Evolutionary conservation across 2,797 vertebrate genomes (phyloP).

Genomic region (Periophthalmus magnuspinnatus): DNA sequence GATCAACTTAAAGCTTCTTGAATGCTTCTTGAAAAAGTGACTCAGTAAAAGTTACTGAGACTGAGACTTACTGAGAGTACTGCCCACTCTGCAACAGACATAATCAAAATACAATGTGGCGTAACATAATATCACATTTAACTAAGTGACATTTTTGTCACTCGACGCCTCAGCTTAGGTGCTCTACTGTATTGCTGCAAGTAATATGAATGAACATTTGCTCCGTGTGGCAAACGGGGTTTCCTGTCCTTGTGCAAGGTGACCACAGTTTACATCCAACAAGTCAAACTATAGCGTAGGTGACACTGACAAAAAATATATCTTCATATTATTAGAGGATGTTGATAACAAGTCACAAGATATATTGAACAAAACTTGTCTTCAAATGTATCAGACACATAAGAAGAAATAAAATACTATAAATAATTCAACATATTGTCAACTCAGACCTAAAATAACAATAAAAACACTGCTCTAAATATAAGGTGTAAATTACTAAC

Average conservation of each 20-base stretch:
- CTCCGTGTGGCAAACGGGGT: constrained; percentile 42
- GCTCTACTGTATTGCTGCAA: not conserved
- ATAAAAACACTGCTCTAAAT: no score
- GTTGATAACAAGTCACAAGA: not conserved
- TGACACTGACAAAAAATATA: no score
- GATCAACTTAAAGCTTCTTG: no score
- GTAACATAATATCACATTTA: not conserved
- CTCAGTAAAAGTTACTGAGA: no score
- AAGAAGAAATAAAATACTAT: not conserved
- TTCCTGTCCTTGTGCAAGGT: constrained; percentile 42
- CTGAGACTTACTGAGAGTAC: no score
- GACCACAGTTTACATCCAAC: constrained; percentile 2
- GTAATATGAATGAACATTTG: not conserved
- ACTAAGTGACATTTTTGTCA: constrained; percentile 19
- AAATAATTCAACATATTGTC: not conserved
- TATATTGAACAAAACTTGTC: not conserved
- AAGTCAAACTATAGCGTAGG: not conserved
- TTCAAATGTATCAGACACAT: not conserved
- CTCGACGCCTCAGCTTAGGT: not conserved
- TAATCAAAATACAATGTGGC: not conserved
- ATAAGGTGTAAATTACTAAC: no score
- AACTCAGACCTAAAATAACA: no score
- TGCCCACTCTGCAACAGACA: not conserved
- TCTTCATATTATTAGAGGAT: not conserved
- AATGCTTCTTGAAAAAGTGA: no score